These are phyloP conservation scores for Clusia tigrina DNA, from an alignment of 2,888 invertebrate species.

Conservation along the genomic window DNA sequence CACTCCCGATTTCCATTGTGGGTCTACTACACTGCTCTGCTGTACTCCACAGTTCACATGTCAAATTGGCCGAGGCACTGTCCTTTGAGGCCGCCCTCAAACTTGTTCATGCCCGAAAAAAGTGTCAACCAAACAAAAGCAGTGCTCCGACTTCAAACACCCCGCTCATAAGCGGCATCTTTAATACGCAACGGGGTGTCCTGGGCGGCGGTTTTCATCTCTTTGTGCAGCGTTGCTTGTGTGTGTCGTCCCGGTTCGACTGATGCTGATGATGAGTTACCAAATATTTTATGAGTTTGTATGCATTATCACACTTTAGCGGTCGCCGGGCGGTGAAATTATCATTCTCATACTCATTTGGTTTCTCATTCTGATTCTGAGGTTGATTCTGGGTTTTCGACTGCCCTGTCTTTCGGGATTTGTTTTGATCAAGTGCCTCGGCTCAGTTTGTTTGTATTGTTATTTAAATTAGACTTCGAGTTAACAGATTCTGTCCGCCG, in stretches of 20 bases:
- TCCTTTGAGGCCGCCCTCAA: constrained; percentile 54
- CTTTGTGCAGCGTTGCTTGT: constrained; percentile 51
- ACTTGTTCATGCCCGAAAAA: constrained; percentile 63
- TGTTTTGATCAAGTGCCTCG: constrained; percentile 56
- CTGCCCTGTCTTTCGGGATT: constrained; percentile 42
- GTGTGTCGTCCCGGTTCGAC: constrained; percentile 45
- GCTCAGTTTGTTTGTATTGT: constrained; percentile 41
- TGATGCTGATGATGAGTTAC: constrained; percentile 43
- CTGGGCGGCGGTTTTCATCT: constrained; percentile 58
- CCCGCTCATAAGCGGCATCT: constrained; percentile 60
- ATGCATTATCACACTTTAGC: constrained; percentile 59
- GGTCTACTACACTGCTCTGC: not conserved
- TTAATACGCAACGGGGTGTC: constrained; percentile 63
- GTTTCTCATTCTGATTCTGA: constrained; percentile 7
- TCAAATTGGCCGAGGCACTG: constrained; percentile 4
- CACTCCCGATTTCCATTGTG: constrained; percentile 35
- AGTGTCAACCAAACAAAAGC: constrained; percentile 65
- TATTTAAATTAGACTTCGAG: constrained; percentile 51
- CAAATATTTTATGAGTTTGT: constrained; percentile 61
- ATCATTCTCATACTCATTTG: not conserved
- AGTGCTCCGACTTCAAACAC: constrained; percentile 60
- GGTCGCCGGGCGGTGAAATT: not conserved
- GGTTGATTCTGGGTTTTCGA: constrained; percentile 1
- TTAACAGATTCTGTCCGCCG: not conserved
- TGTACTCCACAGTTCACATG: not conserved